Percentiles rank a stretch among this genome's conserved stretches.
Conservation (phyloP, 2,797 vertebrate genomes). For the Halcyon chelicuti region DNA sequence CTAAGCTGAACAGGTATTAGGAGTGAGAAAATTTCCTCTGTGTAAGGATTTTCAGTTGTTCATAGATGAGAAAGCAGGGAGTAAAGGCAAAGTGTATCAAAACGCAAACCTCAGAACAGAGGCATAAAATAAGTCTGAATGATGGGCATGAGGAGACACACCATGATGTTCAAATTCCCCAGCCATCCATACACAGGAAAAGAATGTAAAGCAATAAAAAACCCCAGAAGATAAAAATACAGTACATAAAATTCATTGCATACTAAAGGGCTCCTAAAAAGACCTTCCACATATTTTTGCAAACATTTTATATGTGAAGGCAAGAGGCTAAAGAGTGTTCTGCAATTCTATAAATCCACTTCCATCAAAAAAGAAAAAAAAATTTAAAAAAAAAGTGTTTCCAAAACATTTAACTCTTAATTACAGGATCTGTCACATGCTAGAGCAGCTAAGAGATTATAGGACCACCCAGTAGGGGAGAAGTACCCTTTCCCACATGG, state of each 20-base stretch:
- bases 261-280: constrained; percentile 27
- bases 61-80: not conserved
- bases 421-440: constrained; percentile 49
- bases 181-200: not conserved
- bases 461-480: constrained; percentile 50
- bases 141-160: not conserved
- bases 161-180: not conserved
- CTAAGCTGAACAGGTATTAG: not conserved
- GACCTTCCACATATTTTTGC: constrained; percentile 25
- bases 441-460: not conserved
- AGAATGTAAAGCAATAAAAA: constrained; percentile 30
- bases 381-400: not conserved
- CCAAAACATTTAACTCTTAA: constrained; percentile 61
- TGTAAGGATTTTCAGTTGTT: not conserved
- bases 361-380: constrained; percentile 44
- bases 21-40: not conserved
- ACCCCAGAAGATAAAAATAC: not conserved
- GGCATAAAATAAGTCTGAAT: not conserved
- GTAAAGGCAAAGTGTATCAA: not conserved
- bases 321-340: constrained; percentile 29
- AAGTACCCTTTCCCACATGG: not conserved
- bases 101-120: not conserved
- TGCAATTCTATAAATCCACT: constrained; percentile 48
- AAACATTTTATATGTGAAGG: constrained; percentile 43
- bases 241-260: constrained; percentile 36